A percentile compares a stretch with the other conserved stretches of the same genome.
phyloP scores from a whole-genome alignment of 1,140 invertebrate species.

The Drosophila carrolli region DNA sequence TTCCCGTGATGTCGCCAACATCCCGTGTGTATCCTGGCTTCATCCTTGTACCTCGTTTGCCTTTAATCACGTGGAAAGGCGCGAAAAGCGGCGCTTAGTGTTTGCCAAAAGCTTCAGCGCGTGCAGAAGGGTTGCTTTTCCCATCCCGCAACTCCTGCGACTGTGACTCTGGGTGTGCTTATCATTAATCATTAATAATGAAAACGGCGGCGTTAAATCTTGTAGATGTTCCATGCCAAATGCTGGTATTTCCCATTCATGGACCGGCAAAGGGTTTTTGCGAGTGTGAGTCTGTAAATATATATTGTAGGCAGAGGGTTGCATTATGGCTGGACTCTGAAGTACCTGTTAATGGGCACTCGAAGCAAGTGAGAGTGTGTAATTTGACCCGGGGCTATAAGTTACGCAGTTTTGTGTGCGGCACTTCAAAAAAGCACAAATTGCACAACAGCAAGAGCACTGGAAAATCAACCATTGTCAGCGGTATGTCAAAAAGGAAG shows the following conservation, averaged over 20 bases:
- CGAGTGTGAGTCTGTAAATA: neutral
- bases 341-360: slow-evolving; percentile 84
- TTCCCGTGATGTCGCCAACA: slow-evolving; percentile 31
- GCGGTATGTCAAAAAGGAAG: slow-evolving; percentile 36
- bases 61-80: slow-evolving; percentile 84
- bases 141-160: slow-evolving; percentile 21
- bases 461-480: slow-evolving; percentile 59
- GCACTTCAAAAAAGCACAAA: slow-evolving; percentile 76
- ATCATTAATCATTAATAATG: slow-evolving; percentile 84
- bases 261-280: slow-evolving; percentile 39
- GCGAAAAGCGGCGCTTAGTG: slow-evolving; percentile 82
- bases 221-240: slow-evolving; percentile 80
- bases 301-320: slow-evolving; percentile 25
- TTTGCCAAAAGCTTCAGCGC: slow-evolving; percentile 79
- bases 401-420: slow-evolving; percentile 75
- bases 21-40: slow-evolving; percentile 16
- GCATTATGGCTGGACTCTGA: slow-evolving; percentile 47
- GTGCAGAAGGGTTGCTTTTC: slow-evolving; percentile 59
- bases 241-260: slow-evolving; percentile 79
- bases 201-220: slow-evolving; percentile 82
- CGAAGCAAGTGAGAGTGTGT: slow-evolving; percentile 65
- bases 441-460: slow-evolving; percentile 69
- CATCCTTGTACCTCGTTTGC: slow-evolving; percentile 56
- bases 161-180: slow-evolving; percentile 59
- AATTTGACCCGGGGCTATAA: slow-evolving; percentile 84